phyloP scores from a whole-genome alignment of 2,888 invertebrate genomes.

The Poecilobothrus nobilitatus region DNA sequence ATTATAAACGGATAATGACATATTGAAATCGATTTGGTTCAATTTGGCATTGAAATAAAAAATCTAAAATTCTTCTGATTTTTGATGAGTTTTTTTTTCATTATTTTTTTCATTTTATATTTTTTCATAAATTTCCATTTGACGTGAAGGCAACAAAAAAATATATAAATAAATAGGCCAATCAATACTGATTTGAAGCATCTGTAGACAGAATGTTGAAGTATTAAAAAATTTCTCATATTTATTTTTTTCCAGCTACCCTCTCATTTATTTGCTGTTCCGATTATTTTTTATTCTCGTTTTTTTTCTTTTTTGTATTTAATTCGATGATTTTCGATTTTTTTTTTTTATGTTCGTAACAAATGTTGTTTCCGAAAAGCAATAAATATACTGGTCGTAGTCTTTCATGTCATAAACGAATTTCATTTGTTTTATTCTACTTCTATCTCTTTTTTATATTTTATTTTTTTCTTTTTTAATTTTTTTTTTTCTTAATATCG shows the following conservation, averaged over 20 bases:
- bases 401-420: slow-evolving; percentile 4
- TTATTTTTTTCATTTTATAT: too few relatives aligned
- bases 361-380: slow-evolving; percentile 1
- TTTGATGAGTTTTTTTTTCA: not conserved
- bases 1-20: too few relatives aligned
- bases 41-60: too few relatives aligned
- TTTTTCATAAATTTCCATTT: slow-evolving; percentile 4
- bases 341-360: not conserved
- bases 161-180: not conserved
- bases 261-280: not conserved
- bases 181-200: not conserved
- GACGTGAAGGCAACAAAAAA: not conserved
- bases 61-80: not conserved
- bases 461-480: not conserved
- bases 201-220: not conserved
- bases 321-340: slow-evolving; percentile 1
- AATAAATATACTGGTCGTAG: slow-evolving; percentile 6
- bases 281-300: not conserved
- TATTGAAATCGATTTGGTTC: too few relatives aligned
- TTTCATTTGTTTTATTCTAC: not conserved
- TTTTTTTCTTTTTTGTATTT: not conserved
- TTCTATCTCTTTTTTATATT: not conserved
- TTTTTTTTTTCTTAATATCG: not conserved
- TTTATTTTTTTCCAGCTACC: not conserved
- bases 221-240: not conserved